Percentiles rank a stretch among this genome's conserved stretches.
Conservation (phyloP, 1,140 invertebrate species). For the Coenobita brevimanus region DNA sequence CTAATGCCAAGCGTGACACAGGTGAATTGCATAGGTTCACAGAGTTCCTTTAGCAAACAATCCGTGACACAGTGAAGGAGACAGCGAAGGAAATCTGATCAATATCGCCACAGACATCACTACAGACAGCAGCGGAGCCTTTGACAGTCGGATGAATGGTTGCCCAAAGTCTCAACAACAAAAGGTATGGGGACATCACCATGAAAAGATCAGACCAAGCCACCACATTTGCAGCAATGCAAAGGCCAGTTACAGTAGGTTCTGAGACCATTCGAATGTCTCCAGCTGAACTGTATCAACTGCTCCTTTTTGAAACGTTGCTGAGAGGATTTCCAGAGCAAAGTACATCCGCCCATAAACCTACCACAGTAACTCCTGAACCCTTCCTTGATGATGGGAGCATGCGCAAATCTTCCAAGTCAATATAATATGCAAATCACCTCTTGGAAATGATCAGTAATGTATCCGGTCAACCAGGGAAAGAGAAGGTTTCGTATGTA, state of each 20-base stretch:
- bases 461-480: too few relatives aligned
- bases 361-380: not conserved
- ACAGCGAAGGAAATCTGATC: not conserved
- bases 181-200: not conserved
- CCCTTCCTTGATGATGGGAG: slow-evolving; percentile 8
- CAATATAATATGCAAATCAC: not conserved
- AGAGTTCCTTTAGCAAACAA: not conserved
- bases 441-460: not conserved
- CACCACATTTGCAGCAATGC: slow-evolving; percentile 15
- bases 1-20: not conserved
- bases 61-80: not conserved
- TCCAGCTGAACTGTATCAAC: slow-evolving; percentile 10
- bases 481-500: too few relatives aligned
- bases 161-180: not conserved
- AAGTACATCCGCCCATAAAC: not conserved
- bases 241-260: not conserved
- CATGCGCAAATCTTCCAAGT: not conserved
- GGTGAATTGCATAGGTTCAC: not conserved
- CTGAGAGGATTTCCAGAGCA: not conserved
- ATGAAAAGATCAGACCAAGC: slow-evolving; percentile 8
- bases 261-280: not conserved
- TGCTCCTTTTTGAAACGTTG: not conserved
- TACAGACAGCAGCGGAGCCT: not conserved
- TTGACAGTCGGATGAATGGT: not conserved
- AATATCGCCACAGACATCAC: not conserved